phyloP scores from a whole-genome alignment of 2,113 vertebrate species.

The Bolborhynchus lineola region DNA sequence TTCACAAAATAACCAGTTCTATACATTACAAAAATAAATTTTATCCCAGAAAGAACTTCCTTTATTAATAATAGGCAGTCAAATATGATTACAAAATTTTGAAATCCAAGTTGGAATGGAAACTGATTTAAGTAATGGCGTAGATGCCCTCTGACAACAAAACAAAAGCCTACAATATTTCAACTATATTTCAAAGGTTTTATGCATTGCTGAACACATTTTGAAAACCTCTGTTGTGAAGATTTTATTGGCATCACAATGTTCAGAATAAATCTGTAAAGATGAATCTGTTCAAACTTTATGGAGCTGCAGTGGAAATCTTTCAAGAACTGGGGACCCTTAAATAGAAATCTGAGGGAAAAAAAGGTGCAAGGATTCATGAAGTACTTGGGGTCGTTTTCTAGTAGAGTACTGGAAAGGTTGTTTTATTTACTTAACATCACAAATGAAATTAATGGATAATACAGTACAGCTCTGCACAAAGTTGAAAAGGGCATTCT shows the following conservation, averaged over 20 bases:
- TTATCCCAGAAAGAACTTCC: neutral
- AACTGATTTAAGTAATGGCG: neutral
- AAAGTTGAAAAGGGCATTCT: constrained; percentile 71
- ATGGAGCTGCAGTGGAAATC: neutral
- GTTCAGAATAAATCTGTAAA: neutral
- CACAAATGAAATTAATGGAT: constrained; percentile 49
- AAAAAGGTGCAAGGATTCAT: neutral
- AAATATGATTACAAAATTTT: neutral
- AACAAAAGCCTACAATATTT: neutral
- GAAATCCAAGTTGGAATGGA: neutral
- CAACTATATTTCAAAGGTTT: neutral
- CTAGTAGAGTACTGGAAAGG: neutral
- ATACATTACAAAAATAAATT: neutral
- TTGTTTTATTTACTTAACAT: constrained; percentile 37
- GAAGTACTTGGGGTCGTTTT: neutral
- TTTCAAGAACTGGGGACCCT: neutral
- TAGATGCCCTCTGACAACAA: neutral
- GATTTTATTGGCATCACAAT: neutral
- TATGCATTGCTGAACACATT: neutral
- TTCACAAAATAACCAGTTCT: neutral
- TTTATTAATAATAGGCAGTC: neutral
- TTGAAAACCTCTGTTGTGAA: neutral
- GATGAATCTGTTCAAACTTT: neutral
- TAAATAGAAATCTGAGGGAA: neutral
- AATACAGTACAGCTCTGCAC: constrained; percentile 25